Conservation (phyloP, 1,140 invertebrate genomes). For the Apocrypta bakeri region DNA sequence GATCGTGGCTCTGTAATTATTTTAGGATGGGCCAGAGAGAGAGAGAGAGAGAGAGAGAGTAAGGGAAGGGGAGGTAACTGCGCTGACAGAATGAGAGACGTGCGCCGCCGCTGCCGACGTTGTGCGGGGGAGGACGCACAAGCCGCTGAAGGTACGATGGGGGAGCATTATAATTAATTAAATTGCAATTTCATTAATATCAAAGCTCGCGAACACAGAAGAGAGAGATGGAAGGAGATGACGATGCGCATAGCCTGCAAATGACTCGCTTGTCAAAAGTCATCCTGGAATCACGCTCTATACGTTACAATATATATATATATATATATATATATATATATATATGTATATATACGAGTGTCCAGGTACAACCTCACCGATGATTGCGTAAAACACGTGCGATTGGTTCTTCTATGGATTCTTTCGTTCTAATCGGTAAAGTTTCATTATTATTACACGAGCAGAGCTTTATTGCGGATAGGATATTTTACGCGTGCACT, state of each 20-base stretch:
- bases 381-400: no score
- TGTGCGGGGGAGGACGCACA: conserved; percentile 17
- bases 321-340: no score
- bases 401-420: no score
- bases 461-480: no score
- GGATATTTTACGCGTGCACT: no score
- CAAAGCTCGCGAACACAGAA: neutral
- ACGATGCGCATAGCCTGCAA: neutral
- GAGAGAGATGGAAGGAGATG: neutral
- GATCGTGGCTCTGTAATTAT: conserved; percentile 52
- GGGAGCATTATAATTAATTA: conserved; percentile 51
- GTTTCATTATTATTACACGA: no score
- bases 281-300: conserved; percentile 6
- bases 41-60: conserved; percentile 6
- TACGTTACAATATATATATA: no score
- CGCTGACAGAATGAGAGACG: conserved; percentile 37
- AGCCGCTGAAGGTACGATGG: neutral
- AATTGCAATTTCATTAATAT: conserved; percentile 54
- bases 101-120: no score
- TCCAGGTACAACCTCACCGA: no score
- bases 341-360: no score
- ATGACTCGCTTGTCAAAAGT: conserved; percentile 40
- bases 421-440: no score
- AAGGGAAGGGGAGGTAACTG: neutral
- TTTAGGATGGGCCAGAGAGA: conserved; percentile 31